phyloP scores from a whole-genome alignment of 2,888 invertebrate genomes.

The Amphipoea oculea region DNA sequence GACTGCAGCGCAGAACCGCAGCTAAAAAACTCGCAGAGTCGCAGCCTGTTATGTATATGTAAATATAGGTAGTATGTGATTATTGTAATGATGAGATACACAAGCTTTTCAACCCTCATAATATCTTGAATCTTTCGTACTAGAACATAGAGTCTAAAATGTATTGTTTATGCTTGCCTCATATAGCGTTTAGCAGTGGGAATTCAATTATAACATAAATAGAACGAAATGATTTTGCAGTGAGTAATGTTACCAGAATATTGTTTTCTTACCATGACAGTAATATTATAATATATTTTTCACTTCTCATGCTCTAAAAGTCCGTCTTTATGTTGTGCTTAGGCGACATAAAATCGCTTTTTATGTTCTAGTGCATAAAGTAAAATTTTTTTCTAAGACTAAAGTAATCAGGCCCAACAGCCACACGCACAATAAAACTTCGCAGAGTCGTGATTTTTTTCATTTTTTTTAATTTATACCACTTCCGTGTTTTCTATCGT shows the following conservation, averaged over 20 bases:
- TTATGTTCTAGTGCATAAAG: no score
- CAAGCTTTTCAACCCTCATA: neutral
- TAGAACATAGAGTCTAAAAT: constrained; percentile 26
- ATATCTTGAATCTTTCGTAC: accelerated
- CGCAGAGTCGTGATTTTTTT: no score
- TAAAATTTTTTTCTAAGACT: no score
- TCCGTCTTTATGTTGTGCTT: no score
- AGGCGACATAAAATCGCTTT: no score
- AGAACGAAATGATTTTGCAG: constrained; percentile 12
- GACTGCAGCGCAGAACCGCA: neutral
- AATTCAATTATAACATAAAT: constrained; percentile 24
- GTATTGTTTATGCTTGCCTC: neutral
- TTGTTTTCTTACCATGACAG: constrained; percentile 21
- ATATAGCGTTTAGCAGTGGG: constrained; percentile 14
- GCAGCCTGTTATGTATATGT: neutral
- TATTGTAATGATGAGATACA: neutral
- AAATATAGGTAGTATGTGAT: neutral
- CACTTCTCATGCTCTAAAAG: no score
- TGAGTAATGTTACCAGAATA: constrained; percentile 48
- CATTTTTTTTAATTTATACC: no score
- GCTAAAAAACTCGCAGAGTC: neutral
- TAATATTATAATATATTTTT: neutral
- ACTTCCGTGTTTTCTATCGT: no score
- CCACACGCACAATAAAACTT: no score
- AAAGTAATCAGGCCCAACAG: no score